Base-by-base conservation (phyloP, 2,888 invertebrate genomes). In the Belgica antarctica region DNA sequence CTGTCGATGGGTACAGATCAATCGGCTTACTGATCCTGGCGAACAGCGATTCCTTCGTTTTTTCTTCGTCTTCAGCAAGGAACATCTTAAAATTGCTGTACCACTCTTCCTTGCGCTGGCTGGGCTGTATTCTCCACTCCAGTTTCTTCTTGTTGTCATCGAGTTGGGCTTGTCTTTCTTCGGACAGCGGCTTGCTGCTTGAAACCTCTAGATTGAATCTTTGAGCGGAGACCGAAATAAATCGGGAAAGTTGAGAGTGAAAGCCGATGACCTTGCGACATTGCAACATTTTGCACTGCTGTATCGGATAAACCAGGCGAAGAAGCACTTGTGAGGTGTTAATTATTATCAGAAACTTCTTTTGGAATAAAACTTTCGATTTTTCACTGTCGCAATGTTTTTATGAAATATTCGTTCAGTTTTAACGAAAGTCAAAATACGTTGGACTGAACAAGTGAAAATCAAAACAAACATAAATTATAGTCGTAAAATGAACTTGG, bases 71-170 rank as follows among this genome's bases (percentile, higher is more conserved):
- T 71, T 83, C 83, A n/a, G 17, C 59, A 78, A 1, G 81, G 74
- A 88, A 87, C 7, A 83, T 74, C 57, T 85, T 83, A 0, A 89
- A 77, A 75, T 85, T 83, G 73, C 81, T 83, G 71, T 80, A 82
- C 82, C 84, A 85, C 74, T 85, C 83, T 1, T 83, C 84, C 1
- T 85, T 82, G 22, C 83, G 80, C 70, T 87, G 80, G 66, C 83
- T 82, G 80, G 85, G 83, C 0, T 85, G 84, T 61, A 81, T 84
- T n/a, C 87, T 81, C 87, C 87, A 87, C 62, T 84, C 80, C 31
- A 86, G 78, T 71, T 83, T 83, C 52, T 77, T 77, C 75, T 84
- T 79, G 3, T 78, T 78, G n/a, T 73, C 73, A 1, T 73, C 75
- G 22, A 80, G 71, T 71, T 79, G 76, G 25, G 75, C 72, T 1